Conservation (phyloP, 2,113 vertebrate genomes). For the Onychostruthus taczanowskii region DNA sequence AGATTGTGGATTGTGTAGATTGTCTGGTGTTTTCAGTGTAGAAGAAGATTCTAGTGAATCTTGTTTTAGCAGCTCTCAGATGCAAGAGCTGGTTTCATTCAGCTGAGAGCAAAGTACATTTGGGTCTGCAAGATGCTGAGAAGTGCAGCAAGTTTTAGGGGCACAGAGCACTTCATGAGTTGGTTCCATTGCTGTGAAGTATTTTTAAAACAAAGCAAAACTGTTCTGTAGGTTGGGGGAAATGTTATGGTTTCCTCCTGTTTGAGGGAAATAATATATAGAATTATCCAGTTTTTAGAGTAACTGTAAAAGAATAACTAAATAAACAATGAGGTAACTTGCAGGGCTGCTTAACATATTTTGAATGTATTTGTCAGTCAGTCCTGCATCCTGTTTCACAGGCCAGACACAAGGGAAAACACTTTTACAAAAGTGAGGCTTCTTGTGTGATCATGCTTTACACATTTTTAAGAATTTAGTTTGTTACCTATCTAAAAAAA, state of each 20-base stretch:
- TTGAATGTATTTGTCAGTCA: not conserved
- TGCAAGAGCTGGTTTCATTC: slow-evolving; percentile 12
- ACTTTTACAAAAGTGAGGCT: not conserved
- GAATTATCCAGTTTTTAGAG: not conserved
- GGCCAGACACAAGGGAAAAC: not conserved
- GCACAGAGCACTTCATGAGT: not conserved
- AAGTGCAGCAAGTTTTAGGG: not conserved
- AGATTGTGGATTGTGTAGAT: slow-evolving; percentile 18
- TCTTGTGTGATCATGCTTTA: not conserved
- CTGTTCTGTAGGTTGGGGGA: not conserved
- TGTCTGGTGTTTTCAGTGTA: slow-evolving; percentile 17
- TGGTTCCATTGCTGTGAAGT: not conserved
- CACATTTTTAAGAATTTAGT: not conserved
- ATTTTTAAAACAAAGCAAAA: not conserved
- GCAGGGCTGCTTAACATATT: not conserved
- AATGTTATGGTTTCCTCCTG: not conserved
- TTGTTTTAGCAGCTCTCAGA: slow-evolving; percentile 5
- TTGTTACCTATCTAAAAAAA: not conserved
- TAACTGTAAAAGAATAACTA: not conserved
- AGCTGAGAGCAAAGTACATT: not conserved
- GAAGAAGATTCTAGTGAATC: slow-evolving; percentile 9
- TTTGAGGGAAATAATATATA: not conserved
- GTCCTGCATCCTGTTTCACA: not conserved
- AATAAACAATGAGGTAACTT: not conserved
- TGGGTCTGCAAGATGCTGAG: not conserved